Evolutionary conservation across 2,797 vertebrate genomes (phyloP).

Genomic region (Chelonia mydas): DNA sequence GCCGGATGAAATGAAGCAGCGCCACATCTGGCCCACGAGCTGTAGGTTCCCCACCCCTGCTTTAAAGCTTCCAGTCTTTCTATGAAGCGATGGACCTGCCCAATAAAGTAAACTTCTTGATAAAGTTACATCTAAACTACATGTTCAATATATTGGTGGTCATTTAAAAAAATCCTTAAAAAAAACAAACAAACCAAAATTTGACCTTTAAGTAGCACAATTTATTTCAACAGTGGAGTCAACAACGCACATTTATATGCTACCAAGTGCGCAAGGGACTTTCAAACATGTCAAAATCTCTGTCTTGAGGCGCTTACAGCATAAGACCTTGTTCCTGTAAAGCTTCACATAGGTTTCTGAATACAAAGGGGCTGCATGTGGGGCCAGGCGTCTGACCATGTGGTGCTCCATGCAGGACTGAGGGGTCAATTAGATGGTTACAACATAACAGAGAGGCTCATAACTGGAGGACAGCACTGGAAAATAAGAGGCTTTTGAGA

Average conservation of each 20-base stretch:
- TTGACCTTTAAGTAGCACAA: background rate
- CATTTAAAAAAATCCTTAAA: background rate
- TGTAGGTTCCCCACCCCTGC: no score
- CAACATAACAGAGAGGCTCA: fast-evolving
- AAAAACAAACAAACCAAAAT: background rate
- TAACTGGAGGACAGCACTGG: background rate
- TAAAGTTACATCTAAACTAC: background rate
- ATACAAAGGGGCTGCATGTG: background rate
- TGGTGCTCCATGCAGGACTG: fast-evolving
- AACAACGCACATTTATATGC: background rate
- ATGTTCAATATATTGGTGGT: background rate
- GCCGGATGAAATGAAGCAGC: no score
- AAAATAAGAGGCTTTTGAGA: background rate
- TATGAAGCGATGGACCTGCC: background rate
- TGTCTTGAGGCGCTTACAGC: background rate
- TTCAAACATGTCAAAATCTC: background rate
- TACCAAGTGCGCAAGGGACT: background rate
- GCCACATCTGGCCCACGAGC: no score
- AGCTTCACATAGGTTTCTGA: background rate
- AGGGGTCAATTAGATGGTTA: background rate
- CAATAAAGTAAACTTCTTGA: background rate
- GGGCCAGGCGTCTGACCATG: fast-evolving
- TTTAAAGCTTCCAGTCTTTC: background rate
- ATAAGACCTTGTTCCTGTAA: background rate
- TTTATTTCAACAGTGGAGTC: background rate